Conservation (phyloP, 2,113 vertebrate genomes). For the Sterrhoptilus dennistouni region DNA sequence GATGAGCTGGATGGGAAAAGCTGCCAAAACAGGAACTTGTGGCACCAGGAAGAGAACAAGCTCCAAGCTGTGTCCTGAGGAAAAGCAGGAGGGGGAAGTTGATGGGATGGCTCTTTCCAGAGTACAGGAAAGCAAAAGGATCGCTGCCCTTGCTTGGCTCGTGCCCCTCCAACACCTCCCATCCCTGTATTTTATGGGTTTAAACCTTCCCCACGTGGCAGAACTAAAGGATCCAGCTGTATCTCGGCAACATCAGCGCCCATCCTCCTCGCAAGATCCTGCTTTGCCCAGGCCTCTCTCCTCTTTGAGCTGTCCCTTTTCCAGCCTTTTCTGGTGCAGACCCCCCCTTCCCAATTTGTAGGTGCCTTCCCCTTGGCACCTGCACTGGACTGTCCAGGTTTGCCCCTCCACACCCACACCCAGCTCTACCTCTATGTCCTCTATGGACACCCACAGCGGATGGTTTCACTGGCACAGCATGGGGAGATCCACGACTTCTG, state of each 20-base stretch:
- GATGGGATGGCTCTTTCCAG: neutral
- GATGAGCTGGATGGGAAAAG: neutral
- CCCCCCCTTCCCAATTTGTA: too few relatives aligned
- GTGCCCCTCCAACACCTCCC: neutral
- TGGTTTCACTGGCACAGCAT: fast-evolving
- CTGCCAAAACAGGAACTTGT: neutral
- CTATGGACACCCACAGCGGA: neutral
- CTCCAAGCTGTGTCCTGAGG: neutral
- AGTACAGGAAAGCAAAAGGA: neutral
- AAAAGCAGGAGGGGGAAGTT: neutral
- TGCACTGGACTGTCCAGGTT: neutral
- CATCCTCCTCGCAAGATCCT: neutral
- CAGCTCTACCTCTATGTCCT: neutral
- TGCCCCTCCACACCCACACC: neutral
- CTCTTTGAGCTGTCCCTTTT: neutral
- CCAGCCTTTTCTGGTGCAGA: neutral
- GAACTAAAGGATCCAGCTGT: fast-evolving
- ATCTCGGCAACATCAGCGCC: neutral
- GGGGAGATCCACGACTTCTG: neutral
- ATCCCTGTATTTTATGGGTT: neutral
- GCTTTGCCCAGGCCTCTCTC: neutral
- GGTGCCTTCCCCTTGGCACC: neutral
- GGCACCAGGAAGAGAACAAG: neutral
- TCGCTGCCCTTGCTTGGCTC: fast-evolving
- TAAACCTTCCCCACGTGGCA: neutral